phyloP scores from a whole-genome alignment of 2,113 vertebrate species.

The Benthochromis sp. region DNA sequence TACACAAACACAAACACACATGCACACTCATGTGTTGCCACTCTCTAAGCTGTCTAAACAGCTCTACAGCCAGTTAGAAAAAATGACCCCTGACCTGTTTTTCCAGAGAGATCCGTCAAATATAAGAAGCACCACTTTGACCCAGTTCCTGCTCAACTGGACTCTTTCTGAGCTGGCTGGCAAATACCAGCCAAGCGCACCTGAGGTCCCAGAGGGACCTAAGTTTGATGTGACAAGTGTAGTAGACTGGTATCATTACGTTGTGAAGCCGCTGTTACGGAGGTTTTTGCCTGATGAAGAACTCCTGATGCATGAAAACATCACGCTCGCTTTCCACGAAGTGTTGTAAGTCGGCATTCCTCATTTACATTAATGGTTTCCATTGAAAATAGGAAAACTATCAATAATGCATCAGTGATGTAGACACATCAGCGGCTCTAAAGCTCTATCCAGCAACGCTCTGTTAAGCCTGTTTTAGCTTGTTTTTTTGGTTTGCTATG shows the following conservation, averaged over 20 bases:
- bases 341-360: constrained; percentile 60
- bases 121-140: constrained; percentile 53
- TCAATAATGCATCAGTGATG: not conserved
- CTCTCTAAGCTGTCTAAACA: not conserved
- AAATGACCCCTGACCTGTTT: not conserved
- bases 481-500: not conserved
- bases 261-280: constrained; percentile 58
- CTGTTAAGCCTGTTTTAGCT: not conserved
- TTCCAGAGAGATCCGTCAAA: constrained; percentile 53
- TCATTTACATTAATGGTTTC: not conserved
- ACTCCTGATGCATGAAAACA: constrained; percentile 19
- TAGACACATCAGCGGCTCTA: not conserved
- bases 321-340: constrained; percentile 59
- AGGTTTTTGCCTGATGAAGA: constrained; percentile 23
- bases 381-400: not conserved
- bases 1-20: constrained; percentile 6
- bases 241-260: constrained; percentile 62
- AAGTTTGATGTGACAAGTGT: constrained; percentile 46
- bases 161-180: constrained; percentile 65
- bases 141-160: constrained; percentile 68
- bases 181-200: constrained; percentile 7
- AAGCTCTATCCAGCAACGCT: not conserved
- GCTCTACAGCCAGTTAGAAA: not conserved
- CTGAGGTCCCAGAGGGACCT: not conserved
- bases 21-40: not conserved